Base-by-base conservation (phyloP, 1,140 invertebrate genomes). In the Drosophila triauraria region DNA sequence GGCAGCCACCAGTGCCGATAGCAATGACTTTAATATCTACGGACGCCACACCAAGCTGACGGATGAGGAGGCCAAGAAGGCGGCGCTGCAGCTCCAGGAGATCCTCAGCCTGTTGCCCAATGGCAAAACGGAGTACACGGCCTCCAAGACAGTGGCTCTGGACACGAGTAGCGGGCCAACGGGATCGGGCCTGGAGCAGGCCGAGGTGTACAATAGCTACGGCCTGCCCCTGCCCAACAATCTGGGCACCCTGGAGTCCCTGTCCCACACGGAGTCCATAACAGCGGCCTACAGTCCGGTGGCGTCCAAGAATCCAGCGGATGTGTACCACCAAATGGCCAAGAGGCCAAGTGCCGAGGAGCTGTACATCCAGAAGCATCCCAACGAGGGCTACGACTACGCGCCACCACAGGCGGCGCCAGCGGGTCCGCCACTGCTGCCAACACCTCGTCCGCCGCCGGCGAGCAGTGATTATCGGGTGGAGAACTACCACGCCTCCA, bases 181-280 rank as follows among this genome's bases (percentile, higher is more conserved):
- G 0, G 82, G 82, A 10, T 40, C 75, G 32, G 72, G 69, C 0
- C 35, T 72, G 57, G 78, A 77, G 44, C 86, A 72, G 30, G 81
- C 74, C 0, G 77, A 90, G 48, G 44, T 82, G 9, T 90, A 88
- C 23, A 83, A 84, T 8, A 88, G 78, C 17, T 84, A 91, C 25
- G 86, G 85, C 0, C 50, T 91, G 25, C 87, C 88, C 3, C 56
- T 92, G 59, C 91, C 91, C 17, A 79, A 77, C 5, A 91, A 92
- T 58, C 57, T 92, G 47, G 90, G 91, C 58, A 88, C 91, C 44
- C 51, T 93, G 47, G 91, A 91, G 32, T 92, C 92, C 0, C 63
- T 92, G 1, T 92, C 92, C 3, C 92, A 93, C 61, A 92, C 91
- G 0, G 92, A 93, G 43, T 90, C 91, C 9, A 92, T 93, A 32